A percentile compares a stretch with the other conserved stretches of the same genome.
phyloP scores from a whole-genome alignment of 2,113 vertebrate genomes.

The Phycodurus eques region DNA sequence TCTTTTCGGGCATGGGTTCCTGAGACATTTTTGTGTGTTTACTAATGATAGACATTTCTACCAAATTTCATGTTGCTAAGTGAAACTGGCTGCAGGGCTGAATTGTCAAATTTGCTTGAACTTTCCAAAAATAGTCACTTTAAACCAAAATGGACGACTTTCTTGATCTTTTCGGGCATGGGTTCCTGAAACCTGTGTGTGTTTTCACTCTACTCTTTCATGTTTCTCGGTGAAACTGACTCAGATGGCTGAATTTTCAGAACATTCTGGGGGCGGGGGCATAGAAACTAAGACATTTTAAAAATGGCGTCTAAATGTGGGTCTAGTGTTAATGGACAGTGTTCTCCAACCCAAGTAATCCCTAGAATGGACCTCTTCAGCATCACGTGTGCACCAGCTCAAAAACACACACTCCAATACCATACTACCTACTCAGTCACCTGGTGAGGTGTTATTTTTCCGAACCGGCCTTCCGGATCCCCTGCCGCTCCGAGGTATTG shows the following conservation, averaged over 20 bases:
- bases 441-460: conserved; percentile 41
- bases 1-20: no score
- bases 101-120: neutral
- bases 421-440: conserved; percentile 17
- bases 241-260: no score
- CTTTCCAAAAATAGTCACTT: no score
- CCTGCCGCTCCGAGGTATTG: conserved; percentile 53
- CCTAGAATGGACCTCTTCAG: conserved; percentile 48
- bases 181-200: no score
- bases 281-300: neutral
- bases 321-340: conserved; percentile 40
- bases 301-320: neutral
- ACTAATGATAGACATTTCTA: neutral
- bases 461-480: conserved; percentile 29
- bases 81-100: neutral
- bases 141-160: no score
- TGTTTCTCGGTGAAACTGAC: no score
- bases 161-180: no score
- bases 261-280: no score
- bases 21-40: neutral
- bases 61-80: neutral
- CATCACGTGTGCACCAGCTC: conserved; percentile 5
- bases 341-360: conserved; percentile 63
- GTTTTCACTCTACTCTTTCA: no score
- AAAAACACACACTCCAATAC: neutral